Conservation (phyloP, 2,888 invertebrate genomes). For the Acleris literana region DNA sequence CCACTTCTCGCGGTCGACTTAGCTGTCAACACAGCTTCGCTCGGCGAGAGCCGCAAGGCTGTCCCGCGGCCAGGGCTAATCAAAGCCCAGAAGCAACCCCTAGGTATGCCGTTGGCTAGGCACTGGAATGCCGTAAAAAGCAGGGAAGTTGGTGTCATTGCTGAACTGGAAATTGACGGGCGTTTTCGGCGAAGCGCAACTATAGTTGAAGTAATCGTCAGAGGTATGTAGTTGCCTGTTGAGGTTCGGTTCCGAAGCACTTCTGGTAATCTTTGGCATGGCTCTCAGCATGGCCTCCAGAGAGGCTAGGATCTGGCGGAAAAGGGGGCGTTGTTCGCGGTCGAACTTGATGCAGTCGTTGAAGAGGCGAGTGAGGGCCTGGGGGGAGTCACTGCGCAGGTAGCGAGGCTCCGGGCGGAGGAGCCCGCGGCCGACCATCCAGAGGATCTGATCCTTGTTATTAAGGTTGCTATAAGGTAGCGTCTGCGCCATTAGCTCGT, state of each 20-base stretch:
- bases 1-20: too few species aligned
- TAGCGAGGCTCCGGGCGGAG: constrained; percentile 93
- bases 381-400: constrained; percentile 94
- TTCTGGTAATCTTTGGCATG: constrained; percentile 92
- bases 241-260: constrained; percentile 93
- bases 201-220: constrained; percentile 92
- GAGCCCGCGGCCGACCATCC: constrained; percentile 97
- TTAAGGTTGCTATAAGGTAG: constrained; percentile 96
- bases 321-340: constrained; percentile 94
- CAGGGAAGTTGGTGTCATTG: constrained; percentile 84
- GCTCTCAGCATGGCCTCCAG: constrained; percentile 94
- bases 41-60: background rate
- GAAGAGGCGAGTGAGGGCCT: constrained; percentile 93
- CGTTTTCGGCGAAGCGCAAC: constrained; percentile 97
- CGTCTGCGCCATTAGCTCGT: constrained; percentile 95
- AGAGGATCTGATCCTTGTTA: constrained; percentile 97
- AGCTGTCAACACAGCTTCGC: background rate
- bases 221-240: constrained; percentile 89
- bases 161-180: constrained; percentile 94
- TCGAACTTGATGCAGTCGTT: constrained; percentile 96
- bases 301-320: constrained; percentile 93
- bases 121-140: constrained; percentile 84
- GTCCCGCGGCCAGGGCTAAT: constrained; percentile 44
- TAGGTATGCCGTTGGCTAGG: constrained; percentile 75
- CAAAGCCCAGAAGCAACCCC: constrained; percentile 51